Evolutionary conservation across 2,113 vertebrate species (phyloP).

Genomic region (Ceyx cyanopectus): DNA sequence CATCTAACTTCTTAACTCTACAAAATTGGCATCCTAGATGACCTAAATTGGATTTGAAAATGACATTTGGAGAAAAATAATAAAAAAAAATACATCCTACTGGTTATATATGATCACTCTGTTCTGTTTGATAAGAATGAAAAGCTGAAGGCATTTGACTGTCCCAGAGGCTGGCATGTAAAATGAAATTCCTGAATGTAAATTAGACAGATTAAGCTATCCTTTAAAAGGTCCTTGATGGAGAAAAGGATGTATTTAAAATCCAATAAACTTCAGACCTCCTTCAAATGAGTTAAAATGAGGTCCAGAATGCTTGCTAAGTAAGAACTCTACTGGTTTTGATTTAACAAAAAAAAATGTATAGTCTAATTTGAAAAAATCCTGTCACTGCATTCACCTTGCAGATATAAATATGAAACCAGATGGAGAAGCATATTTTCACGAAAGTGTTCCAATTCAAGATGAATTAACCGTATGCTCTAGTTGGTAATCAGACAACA

Average conservation of each 20-base stretch:
- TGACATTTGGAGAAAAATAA: constrained; percentile 53
- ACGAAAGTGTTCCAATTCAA: constrained; percentile 45
- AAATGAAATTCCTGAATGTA: constrained; percentile 77
- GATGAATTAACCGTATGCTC: constrained; percentile 58
- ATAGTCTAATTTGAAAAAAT: constrained; percentile 47
- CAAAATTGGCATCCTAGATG: constrained; percentile 39
- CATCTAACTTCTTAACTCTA: constrained; percentile 56
- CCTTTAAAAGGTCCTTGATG: constrained; percentile 70
- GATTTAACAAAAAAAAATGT: constrained; percentile 62
- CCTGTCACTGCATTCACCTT: constrained; percentile 68
- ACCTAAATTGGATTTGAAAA: constrained; percentile 72
- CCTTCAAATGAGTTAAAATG: constrained; percentile 76
- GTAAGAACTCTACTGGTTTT: constrained; percentile 68
- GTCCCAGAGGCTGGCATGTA: constrained; percentile 61
- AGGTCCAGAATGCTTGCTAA: constrained; percentile 69
- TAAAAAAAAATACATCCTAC: constrained; percentile 20
- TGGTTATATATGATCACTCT: constrained; percentile 52
- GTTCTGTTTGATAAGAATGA: constrained; percentile 77
- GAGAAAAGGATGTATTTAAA: constrained; percentile 70
- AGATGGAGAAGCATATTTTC: constrained; percentile 63
- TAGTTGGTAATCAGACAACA: constrained; percentile 48
- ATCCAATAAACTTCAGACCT: constrained; percentile 74
- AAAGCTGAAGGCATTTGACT: constrained; percentile 69
- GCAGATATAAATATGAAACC: constrained; percentile 76
- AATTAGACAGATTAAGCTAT: constrained; percentile 72